These are phyloP conservation scores for Paradoxurus hermaphroditus DNA, from an alignment of 2,113 vertebrate species.

Conservation along the genomic window DNA sequence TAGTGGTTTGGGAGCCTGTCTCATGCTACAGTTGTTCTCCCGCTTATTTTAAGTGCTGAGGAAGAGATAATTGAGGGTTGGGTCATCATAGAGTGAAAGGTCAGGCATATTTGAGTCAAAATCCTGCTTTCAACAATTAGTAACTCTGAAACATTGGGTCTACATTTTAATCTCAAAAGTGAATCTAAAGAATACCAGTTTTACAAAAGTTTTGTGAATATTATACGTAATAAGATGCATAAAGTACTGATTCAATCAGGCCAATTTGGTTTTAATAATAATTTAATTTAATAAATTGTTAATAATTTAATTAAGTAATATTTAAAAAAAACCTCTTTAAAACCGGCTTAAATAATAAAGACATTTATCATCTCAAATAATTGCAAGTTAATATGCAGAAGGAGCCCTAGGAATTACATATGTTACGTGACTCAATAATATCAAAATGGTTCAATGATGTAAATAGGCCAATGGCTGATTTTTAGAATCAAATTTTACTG, in stretches of 20 bases:
- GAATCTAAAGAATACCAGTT: background rate
- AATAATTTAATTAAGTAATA: background rate
- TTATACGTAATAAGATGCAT: background rate
- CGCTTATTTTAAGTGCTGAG: background rate
- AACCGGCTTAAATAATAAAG: background rate
- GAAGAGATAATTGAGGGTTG: background rate
- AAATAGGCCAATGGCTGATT: background rate
- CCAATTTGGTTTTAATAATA: conserved; percentile 25
- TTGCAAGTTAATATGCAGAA: background rate
- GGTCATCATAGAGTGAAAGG: background rate
- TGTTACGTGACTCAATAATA: background rate
- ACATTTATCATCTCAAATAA: background rate
- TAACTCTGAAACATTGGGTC: conserved; percentile 12
- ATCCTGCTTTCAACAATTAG: background rate
- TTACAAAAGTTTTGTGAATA: background rate
- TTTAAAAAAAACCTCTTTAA: background rate
- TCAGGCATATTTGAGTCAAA: background rate
- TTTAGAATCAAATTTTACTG: conserved; percentile 9
- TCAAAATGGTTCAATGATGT: background rate
- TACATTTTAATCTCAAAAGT: background rate
- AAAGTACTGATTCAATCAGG: background rate
- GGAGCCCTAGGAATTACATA: background rate
- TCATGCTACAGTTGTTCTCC: background rate
- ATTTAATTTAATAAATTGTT: background rate
- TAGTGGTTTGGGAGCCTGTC: background rate